Evolutionary conservation across 2,113 vertebrate genomes (phyloP).

Genomic region (Pongo abelii): DNA sequence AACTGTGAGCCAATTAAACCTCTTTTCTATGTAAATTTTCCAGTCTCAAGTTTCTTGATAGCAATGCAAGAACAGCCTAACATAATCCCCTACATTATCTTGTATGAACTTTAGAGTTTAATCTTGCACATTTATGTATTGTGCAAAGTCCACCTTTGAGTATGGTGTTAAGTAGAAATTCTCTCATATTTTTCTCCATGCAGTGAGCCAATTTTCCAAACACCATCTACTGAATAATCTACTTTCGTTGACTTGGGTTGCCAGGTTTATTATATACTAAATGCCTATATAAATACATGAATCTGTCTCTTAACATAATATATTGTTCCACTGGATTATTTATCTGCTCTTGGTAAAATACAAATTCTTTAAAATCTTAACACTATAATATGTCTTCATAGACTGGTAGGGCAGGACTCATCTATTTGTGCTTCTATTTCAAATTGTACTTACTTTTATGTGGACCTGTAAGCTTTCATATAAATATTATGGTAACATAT

Average conservation of each 20-base stretch:
- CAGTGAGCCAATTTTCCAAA: too few species aligned
- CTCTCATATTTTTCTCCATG: background rate
- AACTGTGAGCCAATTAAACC: too few species aligned
- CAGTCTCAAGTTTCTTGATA: too few species aligned
- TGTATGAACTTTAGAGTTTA: too few species aligned
- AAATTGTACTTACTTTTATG: background rate
- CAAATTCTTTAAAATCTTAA: background rate
- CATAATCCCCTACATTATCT: background rate
- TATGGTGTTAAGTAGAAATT: background rate
- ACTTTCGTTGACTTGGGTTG: background rate
- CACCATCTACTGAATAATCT: background rate
- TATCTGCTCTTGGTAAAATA: background rate
- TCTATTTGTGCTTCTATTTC: background rate
- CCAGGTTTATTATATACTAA: background rate
- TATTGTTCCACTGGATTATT: background rate
- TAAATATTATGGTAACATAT: background rate
- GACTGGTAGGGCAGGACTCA: background rate
- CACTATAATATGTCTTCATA: background rate
- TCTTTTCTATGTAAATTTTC: too few species aligned
- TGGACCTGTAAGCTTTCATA: background rate
- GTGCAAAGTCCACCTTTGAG: background rate
- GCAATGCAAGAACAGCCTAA: too few species aligned
- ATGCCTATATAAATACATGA: background rate
- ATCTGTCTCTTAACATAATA: background rate
- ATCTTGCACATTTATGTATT: background rate